phyloP scores from a whole-genome alignment of 2,113 vertebrate species.

The Callipepla squamata region DNA sequence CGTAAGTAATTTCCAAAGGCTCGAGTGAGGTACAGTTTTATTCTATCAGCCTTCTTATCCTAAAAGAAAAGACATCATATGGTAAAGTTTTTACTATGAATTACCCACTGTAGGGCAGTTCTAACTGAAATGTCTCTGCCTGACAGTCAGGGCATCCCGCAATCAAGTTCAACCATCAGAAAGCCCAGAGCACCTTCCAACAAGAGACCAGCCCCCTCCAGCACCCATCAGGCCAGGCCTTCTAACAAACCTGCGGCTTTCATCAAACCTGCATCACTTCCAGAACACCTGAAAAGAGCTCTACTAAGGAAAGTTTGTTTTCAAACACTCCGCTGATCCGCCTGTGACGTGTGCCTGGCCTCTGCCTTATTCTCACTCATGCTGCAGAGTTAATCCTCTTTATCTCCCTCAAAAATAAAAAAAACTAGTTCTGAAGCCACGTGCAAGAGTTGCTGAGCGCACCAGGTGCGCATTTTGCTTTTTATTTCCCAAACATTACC shows the following conservation, averaged over 20 bases:
- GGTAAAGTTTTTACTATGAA: background rate
- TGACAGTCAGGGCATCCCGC: background rate
- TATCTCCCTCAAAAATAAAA: background rate
- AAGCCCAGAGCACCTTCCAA: background rate
- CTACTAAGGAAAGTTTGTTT: background rate
- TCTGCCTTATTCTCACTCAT: background rate
- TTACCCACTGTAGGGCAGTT: background rate
- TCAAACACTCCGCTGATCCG: background rate
- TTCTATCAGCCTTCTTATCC: background rate
- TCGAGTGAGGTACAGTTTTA: background rate
- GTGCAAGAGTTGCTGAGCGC: fast-evolving
- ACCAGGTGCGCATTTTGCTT: background rate
- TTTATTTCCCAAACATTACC: background rate
- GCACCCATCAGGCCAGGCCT: fast-evolving
- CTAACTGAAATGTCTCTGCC: background rate
- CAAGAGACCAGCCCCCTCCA: background rate
- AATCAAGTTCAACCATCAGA: background rate
- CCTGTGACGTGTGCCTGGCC: background rate
- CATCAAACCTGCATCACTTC: background rate
- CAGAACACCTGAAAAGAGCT: background rate
- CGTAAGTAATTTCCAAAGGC: background rate
- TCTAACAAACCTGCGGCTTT: background rate
- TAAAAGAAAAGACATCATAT: background rate
- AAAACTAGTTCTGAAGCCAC: background rate
- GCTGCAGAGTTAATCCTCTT: background rate